A percentile compares a stretch with the other conserved stretches of the same genome.
These are phyloP conservation scores for Formica selysi DNA, from an alignment of 1,140 invertebrate species.

Conservation along the genomic window DNA sequence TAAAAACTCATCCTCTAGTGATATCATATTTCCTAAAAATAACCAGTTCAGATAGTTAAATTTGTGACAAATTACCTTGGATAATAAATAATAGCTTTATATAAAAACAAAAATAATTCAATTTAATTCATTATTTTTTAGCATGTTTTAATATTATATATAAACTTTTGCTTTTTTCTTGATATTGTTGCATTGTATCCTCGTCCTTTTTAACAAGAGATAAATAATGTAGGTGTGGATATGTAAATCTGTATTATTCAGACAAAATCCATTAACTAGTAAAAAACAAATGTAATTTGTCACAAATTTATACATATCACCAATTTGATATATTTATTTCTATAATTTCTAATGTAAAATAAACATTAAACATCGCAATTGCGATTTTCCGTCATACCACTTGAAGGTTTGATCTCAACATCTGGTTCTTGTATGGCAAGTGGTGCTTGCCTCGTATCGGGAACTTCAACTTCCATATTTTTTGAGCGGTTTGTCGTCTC, in stretches of 20 bases:
- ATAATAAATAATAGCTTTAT: slow-evolving; percentile 49
- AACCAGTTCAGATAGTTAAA: slow-evolving; percentile 59
- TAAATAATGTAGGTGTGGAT: slow-evolving; percentile 25
- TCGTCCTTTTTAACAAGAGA: neutral
- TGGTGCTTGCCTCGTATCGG: slow-evolving; percentile 79
- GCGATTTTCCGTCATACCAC: slow-evolving; percentile 74
- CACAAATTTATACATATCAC: slow-evolving; percentile 72
- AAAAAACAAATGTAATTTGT: slow-evolving; percentile 65
- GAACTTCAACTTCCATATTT: slow-evolving; percentile 72
- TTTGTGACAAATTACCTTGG: slow-evolving; percentile 73
- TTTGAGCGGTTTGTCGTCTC: slow-evolving; percentile 73
- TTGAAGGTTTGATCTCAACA: slow-evolving; percentile 75
- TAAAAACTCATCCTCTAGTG: slow-evolving; percentile 76
- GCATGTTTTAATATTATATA: neutral
- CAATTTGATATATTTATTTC: slow-evolving; percentile 75
- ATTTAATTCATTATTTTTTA: neutral
- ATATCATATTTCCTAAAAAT: slow-evolving; percentile 72
- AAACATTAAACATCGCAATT: slow-evolving; percentile 81
- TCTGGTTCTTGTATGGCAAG: slow-evolving; percentile 73
- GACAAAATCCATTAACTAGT: slow-evolving; percentile 14
- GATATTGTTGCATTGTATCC: neutral
- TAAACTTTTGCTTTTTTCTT: slow-evolving; percentile 2
- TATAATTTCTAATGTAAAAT: slow-evolving; percentile 75
- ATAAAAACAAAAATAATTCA: neutral
- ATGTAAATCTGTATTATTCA: slow-evolving; percentile 25